Base-by-base conservation (phyloP, 2,113 vertebrate genomes). In the Nothobranchius kuhntae region DNA sequence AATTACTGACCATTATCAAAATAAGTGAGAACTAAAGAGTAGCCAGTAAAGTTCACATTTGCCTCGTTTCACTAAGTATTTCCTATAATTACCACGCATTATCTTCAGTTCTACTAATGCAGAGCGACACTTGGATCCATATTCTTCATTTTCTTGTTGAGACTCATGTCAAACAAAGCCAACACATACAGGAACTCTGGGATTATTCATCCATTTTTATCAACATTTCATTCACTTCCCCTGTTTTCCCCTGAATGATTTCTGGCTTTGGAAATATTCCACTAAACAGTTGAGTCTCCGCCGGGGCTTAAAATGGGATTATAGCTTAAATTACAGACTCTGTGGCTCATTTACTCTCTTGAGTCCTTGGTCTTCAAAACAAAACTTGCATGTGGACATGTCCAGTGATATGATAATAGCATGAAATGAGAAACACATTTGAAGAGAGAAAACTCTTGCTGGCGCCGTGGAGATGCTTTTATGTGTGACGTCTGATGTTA, bases 371-470 rank as follows among this genome's bases (percentile, higher is more conserved):
- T 81, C 84, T 83, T 85, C 72, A 85, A 91, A 89, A 90, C 83
- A 88, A 85, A 83, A 86, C 84, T 85, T 73, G 68, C 71, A 82
- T 73, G 85, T 86, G 79, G 88, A 84, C 84, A 86, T 81, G 73
- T 83, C 84, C 85, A 89, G 83, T 85, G 88, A 89, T 87, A 87
- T 89, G 87, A 87, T 80, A 90, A 89, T 87, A 78, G 75, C 84
- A 78, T 86, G 75, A 90, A 92, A 92, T 88, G 73, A 78, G 87
- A 91, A 92, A 80, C 91, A 92, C 82, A 89, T 91, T 91, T 89
- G 35, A 63, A 61, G 67, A 62, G 65, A 73, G 69, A 65, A 62
- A 58, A 74, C 61, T 71, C 50, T 62, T 81, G 81, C 76, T 70
- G 77, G 81, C 2, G 13, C 59, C 3, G 50, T 45, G 2, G 51